phyloP scores from a whole-genome alignment of 2,888 invertebrate genomes.

The Melieria omissa region DNA sequence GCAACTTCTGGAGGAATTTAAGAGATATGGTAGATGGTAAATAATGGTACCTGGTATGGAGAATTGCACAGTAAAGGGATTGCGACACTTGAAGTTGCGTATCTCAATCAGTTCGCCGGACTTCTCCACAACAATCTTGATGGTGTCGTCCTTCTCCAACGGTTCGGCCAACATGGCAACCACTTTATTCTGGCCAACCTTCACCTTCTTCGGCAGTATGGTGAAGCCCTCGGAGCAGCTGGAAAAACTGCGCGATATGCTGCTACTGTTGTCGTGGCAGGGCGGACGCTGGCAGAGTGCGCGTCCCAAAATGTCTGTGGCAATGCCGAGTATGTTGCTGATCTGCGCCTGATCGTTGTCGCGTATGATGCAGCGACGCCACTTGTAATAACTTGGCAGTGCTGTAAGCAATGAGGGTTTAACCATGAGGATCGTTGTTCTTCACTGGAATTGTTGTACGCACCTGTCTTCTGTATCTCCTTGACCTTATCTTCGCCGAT shows the following conservation, averaged over 20 bases:
- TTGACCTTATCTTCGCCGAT: conserved; percentile 79
- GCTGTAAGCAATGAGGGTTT: conserved; percentile 61
- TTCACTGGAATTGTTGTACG: conserved; percentile 27
- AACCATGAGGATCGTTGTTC: not conserved
- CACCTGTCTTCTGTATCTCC: conserved; percentile 77
- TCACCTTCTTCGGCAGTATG: conserved; percentile 65
- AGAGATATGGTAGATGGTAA: not conserved
- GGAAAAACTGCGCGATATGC: conserved; percentile 60
- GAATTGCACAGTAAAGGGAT: conserved; percentile 87
- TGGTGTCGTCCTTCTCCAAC: conserved; percentile 78
- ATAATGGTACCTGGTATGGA: conserved; percentile 75
- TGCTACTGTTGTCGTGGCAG: conserved; percentile 73
- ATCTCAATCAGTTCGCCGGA: conserved; percentile 83
- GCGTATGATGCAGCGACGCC: conserved; percentile 82
- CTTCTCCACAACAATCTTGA: conserved; percentile 83
- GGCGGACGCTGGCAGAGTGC: conserved; percentile 70
- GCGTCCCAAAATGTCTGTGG: conserved; percentile 79
- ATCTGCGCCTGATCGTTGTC: conserved; percentile 88
- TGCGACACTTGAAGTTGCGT: conserved; percentile 79
- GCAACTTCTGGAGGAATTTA: not conserved
- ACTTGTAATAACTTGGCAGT: conserved; percentile 79
- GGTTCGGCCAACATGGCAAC: conserved; percentile 84
- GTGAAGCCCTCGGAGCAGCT: conserved; percentile 66
- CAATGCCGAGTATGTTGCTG: conserved; percentile 84
- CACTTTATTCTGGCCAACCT: conserved; percentile 80